Conservation (phyloP, 2,888 invertebrate genomes). For the Melipona beecheii region DNA sequence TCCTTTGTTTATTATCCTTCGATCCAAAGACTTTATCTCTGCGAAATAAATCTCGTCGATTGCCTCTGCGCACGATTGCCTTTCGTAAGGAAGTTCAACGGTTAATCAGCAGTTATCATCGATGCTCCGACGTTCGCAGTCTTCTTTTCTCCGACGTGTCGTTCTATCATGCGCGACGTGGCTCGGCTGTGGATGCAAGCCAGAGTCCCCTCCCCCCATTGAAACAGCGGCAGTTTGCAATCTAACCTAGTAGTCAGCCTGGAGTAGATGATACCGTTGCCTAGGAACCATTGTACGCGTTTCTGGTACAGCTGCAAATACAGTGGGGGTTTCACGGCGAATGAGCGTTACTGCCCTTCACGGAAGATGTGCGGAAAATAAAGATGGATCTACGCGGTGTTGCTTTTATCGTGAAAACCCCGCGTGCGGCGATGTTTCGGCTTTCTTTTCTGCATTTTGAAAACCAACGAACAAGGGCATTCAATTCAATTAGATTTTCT, state of each 20-base stretch:
- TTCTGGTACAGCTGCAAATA: conserved; percentile 47
- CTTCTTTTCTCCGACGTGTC: conserved; percentile 30
- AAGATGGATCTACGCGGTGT: conserved; percentile 29
- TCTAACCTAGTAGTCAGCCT: conserved; percentile 44
- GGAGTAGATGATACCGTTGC: conserved; percentile 45
- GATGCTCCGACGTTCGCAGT: conserved; percentile 36
- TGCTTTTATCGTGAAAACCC: conserved; percentile 13
- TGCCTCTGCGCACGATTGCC: not conserved
- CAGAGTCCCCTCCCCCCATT: conserved; percentile 34
- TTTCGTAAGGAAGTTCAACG: not conserved
- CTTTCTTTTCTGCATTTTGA: not conserved
- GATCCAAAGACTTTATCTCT: not conserved
- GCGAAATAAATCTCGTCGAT: not conserved
- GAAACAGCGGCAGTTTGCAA: conserved; percentile 54
- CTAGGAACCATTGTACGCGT: conserved; percentile 45
- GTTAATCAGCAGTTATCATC: conserved; percentile 55
- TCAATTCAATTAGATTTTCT: not conserved
- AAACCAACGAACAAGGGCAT: not conserved
- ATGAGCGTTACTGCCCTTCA: conserved; percentile 26
- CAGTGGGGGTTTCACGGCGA: conserved; percentile 50
- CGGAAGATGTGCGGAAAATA: conserved; percentile 45
- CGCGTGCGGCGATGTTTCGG: conserved; percentile 24
- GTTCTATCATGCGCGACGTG: conserved; percentile 18
- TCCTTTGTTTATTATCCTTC: not conserved
- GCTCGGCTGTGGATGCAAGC: conserved; percentile 28